Evolutionary conservation across 2,888 invertebrate genomes (phyloP), one percentile per base, ranked within the genome.

Genomic region (Desoria tigrina): DNA sequence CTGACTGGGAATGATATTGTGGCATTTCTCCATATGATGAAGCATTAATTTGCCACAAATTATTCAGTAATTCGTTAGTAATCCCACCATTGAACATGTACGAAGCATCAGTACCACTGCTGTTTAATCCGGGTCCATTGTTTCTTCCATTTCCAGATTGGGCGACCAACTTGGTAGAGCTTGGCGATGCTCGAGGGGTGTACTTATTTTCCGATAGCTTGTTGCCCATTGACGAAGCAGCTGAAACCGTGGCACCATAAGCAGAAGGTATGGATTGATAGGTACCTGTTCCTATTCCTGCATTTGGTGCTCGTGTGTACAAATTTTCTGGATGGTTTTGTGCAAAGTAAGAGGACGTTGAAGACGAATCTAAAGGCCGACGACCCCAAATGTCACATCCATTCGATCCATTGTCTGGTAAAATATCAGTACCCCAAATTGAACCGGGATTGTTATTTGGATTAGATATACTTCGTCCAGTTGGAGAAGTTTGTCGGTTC

Each of bases 371-470:
- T 7, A 50, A 9, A 16, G 21, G 61, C 28, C 62, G 61, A 9
- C 69, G 4, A 21, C 62, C 71, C 76, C 76, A 76, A 64, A 72
- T 69, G 63, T 73, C 76, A 61, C 73, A 73, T 27, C 73, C 73
- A 63, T 74, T 74, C n/a, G n/a, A n/a, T 23, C 73, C 73, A 63
- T 74, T 74, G 37, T 75, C 72, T 4, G 73, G 66, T 18, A 74
- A 61, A 64, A 69, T 69, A 24, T 75, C 74, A 1, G 56, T 24
- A 7, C 65, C 70, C 69, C 71, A 73, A 42, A 58, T 55, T 18
- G 50, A 54, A 1, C 23, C 60, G 6, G 58, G 16, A 63, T 51
- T 63, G 42, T 58, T 51, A 16, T 11, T 21, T 24, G 51, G 21
- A 24, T 21, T 21, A 24, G 14, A 14, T 24, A 14, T 51, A 14